These are phyloP conservation scores for Nibea coibor DNA, from an alignment of 2,113 vertebrate species.

Conservation along the genomic window DNA sequence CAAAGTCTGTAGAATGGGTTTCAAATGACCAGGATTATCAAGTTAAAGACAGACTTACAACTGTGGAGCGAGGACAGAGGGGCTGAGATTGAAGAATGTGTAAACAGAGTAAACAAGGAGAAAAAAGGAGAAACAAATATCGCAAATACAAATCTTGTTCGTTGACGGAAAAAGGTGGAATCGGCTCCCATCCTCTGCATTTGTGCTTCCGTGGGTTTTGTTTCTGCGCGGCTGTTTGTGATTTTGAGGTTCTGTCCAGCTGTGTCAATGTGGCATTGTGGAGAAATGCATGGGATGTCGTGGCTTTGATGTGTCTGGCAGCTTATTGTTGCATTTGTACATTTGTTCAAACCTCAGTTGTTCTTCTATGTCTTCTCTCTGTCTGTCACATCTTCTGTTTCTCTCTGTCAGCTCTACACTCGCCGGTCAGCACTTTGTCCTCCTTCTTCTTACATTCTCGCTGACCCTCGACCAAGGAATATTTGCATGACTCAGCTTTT, in stretches of 20 bases:
- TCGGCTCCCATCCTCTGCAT: slow-evolving; percentile 54
- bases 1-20: slow-evolving; percentile 36
- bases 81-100: not conserved
- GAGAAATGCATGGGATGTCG: slow-evolving; percentile 67
- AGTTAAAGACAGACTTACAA: slow-evolving; percentile 21
- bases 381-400: not conserved
- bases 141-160: slow-evolving; percentile 14
- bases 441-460: not conserved
- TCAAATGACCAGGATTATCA: slow-evolving; percentile 36
- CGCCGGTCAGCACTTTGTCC: not conserved
- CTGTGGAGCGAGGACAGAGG: not conserved
- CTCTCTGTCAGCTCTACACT: not conserved
- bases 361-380: slow-evolving; percentile 13
- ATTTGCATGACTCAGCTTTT: slow-evolving; percentile 42
- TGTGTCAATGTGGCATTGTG: slow-evolving; percentile 47
- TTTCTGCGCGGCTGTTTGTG: slow-evolving; percentile 39
- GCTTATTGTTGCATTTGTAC: slow-evolving; percentile 24
- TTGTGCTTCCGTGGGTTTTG: slow-evolving; percentile 51
- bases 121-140: not conserved
- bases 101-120: not conserved
- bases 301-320: slow-evolving; percentile 41
- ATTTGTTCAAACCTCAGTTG: slow-evolving; percentile 8
- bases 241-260: slow-evolving; percentile 13
- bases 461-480: slow-evolving; percentile 7
- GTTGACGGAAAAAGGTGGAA: slow-evolving; percentile 75